Base-by-base conservation (phyloP, 1,140 invertebrate species). In the Heterodera carotae region DNA sequence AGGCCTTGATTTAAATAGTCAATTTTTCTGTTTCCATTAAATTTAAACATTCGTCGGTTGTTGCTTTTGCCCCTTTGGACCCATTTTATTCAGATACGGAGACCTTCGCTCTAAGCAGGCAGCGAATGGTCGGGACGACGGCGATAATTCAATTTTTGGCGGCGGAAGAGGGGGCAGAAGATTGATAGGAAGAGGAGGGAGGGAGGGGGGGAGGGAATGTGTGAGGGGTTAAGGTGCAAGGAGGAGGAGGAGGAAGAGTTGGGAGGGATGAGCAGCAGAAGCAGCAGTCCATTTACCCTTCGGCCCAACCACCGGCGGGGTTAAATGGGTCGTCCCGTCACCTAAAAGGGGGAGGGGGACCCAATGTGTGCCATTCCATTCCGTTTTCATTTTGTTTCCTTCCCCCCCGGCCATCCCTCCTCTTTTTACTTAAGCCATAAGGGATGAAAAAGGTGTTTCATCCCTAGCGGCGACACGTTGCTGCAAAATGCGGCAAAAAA, bases 61-160 rank as follows among this genome's bases (percentile, higher is more conserved):
- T n/a, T n/a, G n/a, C n/a, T n/a, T n/a, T n/a, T n/a, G n/a, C n/a
- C n/a, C n/a, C n/a, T n/a, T n/a, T n/a, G n/a, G n/a, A n/a, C n/a
- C n/a, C 60, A 25, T 27, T 62, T 62, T 62, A 62, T 62, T 62
- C 22, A 43, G 6, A 0, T 6, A 43, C 39, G 6, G 39, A 43
- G 6, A 6, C 60, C n/a, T 31, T 18, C n/a, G 8, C n/a, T 18
- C 7, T 8, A 7, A 18, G 29, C 7, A 18, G 18, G 29, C 0
- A 62, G 60, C 60, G 60, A 66, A 34, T 6, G 62, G 27, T 0
- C 25, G 25, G 62, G 62, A 4, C 48, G 62, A 34, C 62, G 62
- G 62, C 62, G 62, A 66, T 66, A 66, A 66, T 66, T 66, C 62
- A 31, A 66, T 66, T 66, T 66, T 29, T n/a, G n/a, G 59, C 59